phyloP scores from a whole-genome alignment of 2,888 invertebrate genomes.

The Eupeodes latifasciatus region DNA sequence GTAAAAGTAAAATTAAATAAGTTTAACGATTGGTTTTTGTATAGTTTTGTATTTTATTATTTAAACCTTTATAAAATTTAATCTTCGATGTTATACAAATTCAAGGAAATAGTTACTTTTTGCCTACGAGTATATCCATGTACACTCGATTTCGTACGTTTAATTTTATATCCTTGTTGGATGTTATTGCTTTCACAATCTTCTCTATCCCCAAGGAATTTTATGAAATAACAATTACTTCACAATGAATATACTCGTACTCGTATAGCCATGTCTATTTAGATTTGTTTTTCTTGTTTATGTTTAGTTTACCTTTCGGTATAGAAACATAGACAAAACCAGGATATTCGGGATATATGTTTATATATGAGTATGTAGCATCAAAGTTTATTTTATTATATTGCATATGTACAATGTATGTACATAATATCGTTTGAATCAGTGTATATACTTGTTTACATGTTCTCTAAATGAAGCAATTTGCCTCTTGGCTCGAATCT shows the following conservation, averaged over 20 bases:
- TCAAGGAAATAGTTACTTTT: neutral
- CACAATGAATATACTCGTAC: neutral
- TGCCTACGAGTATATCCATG: neutral
- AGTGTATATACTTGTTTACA: neutral
- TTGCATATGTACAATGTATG: neutral
- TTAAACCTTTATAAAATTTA: neutral
- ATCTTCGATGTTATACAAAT: neutral
- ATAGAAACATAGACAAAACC: neutral
- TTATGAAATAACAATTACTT: constrained; percentile 12
- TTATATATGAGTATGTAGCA: neutral
- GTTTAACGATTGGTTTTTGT: too few species aligned
- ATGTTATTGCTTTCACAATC: neutral
- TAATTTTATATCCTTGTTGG: neutral
- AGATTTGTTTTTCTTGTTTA: neutral
- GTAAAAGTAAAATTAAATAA: too few species aligned
- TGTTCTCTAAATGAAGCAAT: constrained; percentile 11
- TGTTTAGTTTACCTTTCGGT: neutral
- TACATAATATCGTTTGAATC: neutral
- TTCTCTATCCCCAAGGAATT: constrained; percentile 5
- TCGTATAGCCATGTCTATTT: neutral
- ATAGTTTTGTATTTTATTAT: too few species aligned
- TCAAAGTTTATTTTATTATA: constrained; percentile 10
- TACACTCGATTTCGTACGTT: neutral
- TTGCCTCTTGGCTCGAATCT: constrained; percentile 5
- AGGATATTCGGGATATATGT: neutral